Conservation (phyloP, 1,140 invertebrate genomes). For the Magallana angulata region DNA sequence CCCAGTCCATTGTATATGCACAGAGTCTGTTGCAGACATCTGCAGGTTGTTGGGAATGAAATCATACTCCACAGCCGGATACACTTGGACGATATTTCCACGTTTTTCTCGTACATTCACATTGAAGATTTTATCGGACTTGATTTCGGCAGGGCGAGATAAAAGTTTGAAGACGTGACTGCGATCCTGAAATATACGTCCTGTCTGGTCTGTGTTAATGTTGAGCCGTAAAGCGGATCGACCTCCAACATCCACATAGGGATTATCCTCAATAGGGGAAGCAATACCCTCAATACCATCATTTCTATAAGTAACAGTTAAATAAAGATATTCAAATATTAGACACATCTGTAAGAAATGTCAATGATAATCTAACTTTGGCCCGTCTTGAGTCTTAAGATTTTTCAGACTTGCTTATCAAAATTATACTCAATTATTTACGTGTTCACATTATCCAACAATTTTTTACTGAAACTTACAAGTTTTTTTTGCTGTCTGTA, state of each 20-base stretch:
- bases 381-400: too few species aligned
- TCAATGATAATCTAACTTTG: too few species aligned
- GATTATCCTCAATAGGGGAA: constrained; percentile 72
- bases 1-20: constrained; percentile 79
- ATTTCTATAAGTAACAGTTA: neutral
- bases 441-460: too few species aligned
- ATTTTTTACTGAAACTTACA: constrained; percentile 57
- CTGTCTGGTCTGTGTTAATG: constrained; percentile 78
- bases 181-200: constrained; percentile 77
- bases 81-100: constrained; percentile 78
- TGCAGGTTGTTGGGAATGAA: constrained; percentile 73
- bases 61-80: constrained; percentile 79
- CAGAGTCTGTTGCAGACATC: constrained; percentile 69
- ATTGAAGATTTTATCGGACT: constrained; percentile 68
- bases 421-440: too few species aligned
- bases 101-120: constrained; percentile 77
- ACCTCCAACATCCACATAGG: constrained; percentile 70
- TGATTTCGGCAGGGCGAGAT: constrained; percentile 63
- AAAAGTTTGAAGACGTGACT: constrained; percentile 74
- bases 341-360: neutral
- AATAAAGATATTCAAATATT: neutral
- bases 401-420: too few species aligned
- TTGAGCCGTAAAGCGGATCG: constrained; percentile 72
- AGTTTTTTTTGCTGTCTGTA: constrained; percentile 68
- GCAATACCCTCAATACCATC: constrained; percentile 20